Evolutionary conservation across 2,888 invertebrate species (phyloP), one percentile per base, ranked within the genome.

Genomic region (Chydorus sphaericus): DNA sequence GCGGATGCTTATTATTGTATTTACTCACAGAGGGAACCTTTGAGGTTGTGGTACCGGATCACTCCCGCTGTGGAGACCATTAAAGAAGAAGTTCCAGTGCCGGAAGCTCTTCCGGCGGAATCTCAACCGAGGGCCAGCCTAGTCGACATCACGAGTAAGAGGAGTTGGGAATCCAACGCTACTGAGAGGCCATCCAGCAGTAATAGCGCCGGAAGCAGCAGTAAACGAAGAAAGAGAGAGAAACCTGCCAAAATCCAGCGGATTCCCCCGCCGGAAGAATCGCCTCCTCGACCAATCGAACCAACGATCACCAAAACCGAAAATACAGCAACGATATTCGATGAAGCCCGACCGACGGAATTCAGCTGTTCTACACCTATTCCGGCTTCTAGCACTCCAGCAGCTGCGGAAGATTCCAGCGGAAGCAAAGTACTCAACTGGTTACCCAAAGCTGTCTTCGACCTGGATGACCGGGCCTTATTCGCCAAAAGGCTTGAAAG

Each of bases 11-110:
- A 51, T 36, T 1, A 33, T 16, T 26, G 10, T 52, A 33, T 18
- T 20, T 8, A 33, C 18, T 52, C 26, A 26, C 37, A 55, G 55
- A 55, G 30, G 26, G 55, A 55, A 31, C 55, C 55, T 20, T 36
- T 55, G 36, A 48, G 48, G 33, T 36, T 55, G 33, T 49, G 55
- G 49, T 55, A 48, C 55, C 33, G 49, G n/a, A 38, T 55, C 29
- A 20, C 16, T 8, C 55, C 23, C 23, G 23, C 30, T 26, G 49
- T 31, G 3, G 23, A 28, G 18, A 18, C 16, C 36, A 16, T 18
- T 2, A 16, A 28, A 23, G 48, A 38, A n/a, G 44, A 48, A 16
- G 23, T 18, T 16, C 6, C 23, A 4, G 11, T 37, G 10, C 48
- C 29, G 37, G 28, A 14, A 11, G 23, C 48, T 14, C 31, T 39